A percentile compares a stretch with the other conserved stretches of the same genome.
Conservation (phyloP, 1,140 invertebrate genomes). For the Calephelis nemesis region DNA sequence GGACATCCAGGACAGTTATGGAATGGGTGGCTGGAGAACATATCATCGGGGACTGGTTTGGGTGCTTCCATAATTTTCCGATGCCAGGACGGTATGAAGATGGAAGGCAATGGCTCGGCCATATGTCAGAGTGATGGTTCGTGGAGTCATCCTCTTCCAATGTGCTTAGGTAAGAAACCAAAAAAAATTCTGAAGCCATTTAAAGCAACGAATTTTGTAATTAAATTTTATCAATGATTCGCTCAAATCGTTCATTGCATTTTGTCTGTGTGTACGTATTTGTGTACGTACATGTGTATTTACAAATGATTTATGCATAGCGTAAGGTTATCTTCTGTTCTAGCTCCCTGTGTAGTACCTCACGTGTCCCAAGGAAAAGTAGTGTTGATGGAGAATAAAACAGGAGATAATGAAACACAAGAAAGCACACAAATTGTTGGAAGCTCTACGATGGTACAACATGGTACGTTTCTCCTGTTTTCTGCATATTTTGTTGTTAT, state of each 20-base stretch:
- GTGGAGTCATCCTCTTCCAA: slow-evolving; percentile 95
- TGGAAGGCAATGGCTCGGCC: slow-evolving; percentile 92
- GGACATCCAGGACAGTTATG: slow-evolving; percentile 92
- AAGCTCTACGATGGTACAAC: slow-evolving; percentile 86
- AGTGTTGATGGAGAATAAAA: slow-evolving; percentile 75
- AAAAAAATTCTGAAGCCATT: neutral
- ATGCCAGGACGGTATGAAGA: slow-evolving; percentile 95
- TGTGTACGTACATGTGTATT: neutral
- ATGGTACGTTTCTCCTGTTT: slow-evolving; percentile 75
- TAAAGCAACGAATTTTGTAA: no score
- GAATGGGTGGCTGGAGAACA: slow-evolving; percentile 98
- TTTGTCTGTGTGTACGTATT: neutral
- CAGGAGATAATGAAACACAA: slow-evolving; percentile 79
- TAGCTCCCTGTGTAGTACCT: slow-evolving; percentile 95
- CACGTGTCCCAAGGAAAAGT: slow-evolving; percentile 91
- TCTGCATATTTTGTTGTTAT: no score
- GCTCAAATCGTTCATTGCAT: neutral
- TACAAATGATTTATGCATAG: no score
- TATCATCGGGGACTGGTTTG: slow-evolving; percentile 91
- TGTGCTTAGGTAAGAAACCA: slow-evolving; percentile 82
- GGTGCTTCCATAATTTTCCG: slow-evolving; percentile 96
- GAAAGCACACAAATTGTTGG: slow-evolving; percentile 74
- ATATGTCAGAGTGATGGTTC: slow-evolving; percentile 95
- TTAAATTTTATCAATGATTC: neutral
- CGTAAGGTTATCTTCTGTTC: slow-evolving; percentile 29